Evolutionary conservation across 2,888 invertebrate genomes (phyloP).

Genomic region (Prosopocoilus inquinatus): DNA sequence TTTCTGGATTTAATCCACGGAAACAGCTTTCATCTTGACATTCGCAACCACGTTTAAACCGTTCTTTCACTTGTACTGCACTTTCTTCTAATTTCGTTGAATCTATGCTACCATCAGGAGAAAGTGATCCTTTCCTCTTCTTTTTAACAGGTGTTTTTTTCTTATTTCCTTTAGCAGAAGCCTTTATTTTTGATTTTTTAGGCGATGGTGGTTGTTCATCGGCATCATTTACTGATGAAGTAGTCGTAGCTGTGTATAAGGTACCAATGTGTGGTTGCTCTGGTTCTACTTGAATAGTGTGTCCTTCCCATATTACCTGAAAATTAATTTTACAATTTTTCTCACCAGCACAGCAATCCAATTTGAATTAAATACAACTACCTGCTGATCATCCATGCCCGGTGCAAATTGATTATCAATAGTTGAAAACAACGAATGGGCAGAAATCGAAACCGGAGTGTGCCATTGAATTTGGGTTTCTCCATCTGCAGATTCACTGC

Average conservation of each 20-base stretch:
- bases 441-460: constrained; percentile 55
- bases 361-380: constrained; percentile 29
- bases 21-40: constrained; percentile 76
- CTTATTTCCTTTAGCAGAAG: constrained; percentile 52
- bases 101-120: constrained; percentile 54
- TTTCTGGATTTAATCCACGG: constrained; percentile 70
- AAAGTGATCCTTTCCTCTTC: constrained; percentile 48
- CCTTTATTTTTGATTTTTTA: constrained; percentile 37
- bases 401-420: constrained; percentile 48
- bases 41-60: constrained; percentile 71
- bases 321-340: constrained; percentile 20
- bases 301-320: constrained; percentile 67
- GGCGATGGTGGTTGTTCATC: constrained; percentile 31
- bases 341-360: background rate
- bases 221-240: constrained; percentile 18
- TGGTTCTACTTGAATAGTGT: constrained; percentile 63
- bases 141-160: constrained; percentile 52
- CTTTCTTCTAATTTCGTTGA: constrained; percentile 69
- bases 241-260: constrained; percentile 38
- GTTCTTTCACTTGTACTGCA: constrained; percentile 65
- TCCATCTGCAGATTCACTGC: constrained; percentile 34
- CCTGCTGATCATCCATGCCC: constrained; percentile 49
- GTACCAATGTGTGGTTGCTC: constrained; percentile 41
- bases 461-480: constrained; percentile 61
- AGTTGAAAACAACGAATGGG: constrained; percentile 48